Evolutionary conservation across 1,140 invertebrate genomes (phyloP).

Genomic region (Oncopeltus fasciatus): DNA sequence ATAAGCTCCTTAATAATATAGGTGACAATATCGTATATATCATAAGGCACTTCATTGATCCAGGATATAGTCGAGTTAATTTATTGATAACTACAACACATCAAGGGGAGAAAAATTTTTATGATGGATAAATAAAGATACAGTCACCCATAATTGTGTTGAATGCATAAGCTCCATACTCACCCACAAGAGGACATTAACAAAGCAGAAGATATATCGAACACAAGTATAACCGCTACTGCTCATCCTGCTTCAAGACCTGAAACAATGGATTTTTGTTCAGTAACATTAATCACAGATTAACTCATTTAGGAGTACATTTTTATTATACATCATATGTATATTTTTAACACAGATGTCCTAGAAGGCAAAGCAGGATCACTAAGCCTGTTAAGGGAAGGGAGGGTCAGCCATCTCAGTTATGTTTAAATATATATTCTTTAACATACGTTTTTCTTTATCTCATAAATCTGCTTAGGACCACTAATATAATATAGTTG

Average conservation of each 20-base stretch:
- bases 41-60: background rate
- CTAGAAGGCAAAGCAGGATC: no score
- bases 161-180: constrained; percentile 25
- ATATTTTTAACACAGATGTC: no score
- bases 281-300: no score
- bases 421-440: no score
- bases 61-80: background rate
- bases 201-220: constrained; percentile 54
- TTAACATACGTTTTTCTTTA: no score
- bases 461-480: no score
- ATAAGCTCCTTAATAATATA: background rate
- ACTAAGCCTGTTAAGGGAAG: no score
- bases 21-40: background rate
- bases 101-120: background rate
- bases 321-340: no score
- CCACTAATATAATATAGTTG: no score
- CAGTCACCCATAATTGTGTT: background rate
- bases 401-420: no score
- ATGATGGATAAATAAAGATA: background rate
- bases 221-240: constrained; percentile 59
- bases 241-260: constrained; percentile 12
- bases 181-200: constrained; percentile 65
- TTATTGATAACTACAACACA: background rate
- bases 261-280: no score
- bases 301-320: no score